Evolutionary conservation across 1,140 invertebrate genomes (phyloP).

Genomic region (Diorhabda elongata): DNA sequence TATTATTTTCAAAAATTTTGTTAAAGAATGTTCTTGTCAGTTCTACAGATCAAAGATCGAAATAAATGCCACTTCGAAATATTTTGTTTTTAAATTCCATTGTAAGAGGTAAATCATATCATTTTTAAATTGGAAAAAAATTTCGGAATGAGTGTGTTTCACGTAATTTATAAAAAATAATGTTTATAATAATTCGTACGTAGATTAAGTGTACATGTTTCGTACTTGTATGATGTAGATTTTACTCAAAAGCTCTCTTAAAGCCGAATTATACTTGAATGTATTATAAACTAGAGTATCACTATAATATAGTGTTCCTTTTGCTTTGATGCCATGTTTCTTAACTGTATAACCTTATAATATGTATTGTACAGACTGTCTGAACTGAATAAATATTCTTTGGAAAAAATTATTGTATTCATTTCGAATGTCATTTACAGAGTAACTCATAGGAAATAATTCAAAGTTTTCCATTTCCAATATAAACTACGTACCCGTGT

Average conservation of each 20-base stretch:
- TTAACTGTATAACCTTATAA: constrained; percentile 48
- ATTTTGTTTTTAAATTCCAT: neutral
- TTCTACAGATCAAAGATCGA: too few relatives aligned
- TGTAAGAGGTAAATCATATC: constrained; percentile 21
- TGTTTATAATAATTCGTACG: constrained; percentile 40
- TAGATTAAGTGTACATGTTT: constrained; percentile 40
- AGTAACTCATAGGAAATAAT: neutral
- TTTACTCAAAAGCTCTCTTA: constrained; percentile 36
- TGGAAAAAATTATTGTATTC: constrained; percentile 32
- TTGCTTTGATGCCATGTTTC: constrained; percentile 49
- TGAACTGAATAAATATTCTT: constrained; percentile 50
- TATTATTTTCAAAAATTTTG: too few relatives aligned
- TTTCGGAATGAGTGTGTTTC: constrained; percentile 28
- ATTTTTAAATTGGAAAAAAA: constrained; percentile 22
- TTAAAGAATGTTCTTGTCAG: too few relatives aligned
- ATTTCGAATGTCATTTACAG: neutral
- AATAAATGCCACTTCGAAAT: neutral
- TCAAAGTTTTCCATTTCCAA: neutral
- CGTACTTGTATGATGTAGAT: constrained; percentile 36
- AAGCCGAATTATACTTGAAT: constrained; percentile 43
- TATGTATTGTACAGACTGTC: constrained; percentile 50
- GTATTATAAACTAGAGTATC: constrained; percentile 42
- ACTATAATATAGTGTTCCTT: constrained; percentile 41
- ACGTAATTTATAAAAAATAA: constrained; percentile 32
- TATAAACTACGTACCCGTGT: neutral